Conservation (phyloP, 1,140 invertebrate species). For the Monomorium pharaonis region DNA sequence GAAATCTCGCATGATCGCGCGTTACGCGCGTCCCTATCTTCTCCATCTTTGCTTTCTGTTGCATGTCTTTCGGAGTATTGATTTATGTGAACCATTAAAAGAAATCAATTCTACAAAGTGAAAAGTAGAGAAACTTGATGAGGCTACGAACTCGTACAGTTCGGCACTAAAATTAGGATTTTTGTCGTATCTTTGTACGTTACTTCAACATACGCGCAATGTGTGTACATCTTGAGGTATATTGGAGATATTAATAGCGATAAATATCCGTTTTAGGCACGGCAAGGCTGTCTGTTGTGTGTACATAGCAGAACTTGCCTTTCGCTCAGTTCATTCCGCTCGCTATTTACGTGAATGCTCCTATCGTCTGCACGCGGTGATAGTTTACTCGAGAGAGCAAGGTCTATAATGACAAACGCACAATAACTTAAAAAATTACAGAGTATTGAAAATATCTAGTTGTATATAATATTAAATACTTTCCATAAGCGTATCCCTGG, state of each 20-base stretch:
- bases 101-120: not conserved
- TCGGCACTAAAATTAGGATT: not conserved
- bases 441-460: not conserved
- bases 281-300: not conserved
- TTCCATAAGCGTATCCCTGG: not conserved
- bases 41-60: not conserved
- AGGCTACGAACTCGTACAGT: not conserved
- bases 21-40: not conserved
- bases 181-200: too few relatives aligned
- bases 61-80: not conserved
- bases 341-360: not conserved
- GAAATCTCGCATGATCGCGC: not conserved
- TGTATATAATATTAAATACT: not conserved
- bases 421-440: not conserved
- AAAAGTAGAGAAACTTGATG: not conserved
- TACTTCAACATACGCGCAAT: too few relatives aligned
- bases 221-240: not conserved
- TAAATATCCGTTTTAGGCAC: constrained; percentile 31
- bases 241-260: constrained; percentile 12
- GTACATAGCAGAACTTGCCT: constrained; percentile 20
- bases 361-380: not conserved
- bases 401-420: not conserved
- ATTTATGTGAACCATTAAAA: not conserved
- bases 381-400: not conserved
- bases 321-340: constrained; percentile 34